These are phyloP conservation scores for Drosophila parvula DNA, from an alignment of 1,140 invertebrate species.

Conservation along the genomic window DNA sequence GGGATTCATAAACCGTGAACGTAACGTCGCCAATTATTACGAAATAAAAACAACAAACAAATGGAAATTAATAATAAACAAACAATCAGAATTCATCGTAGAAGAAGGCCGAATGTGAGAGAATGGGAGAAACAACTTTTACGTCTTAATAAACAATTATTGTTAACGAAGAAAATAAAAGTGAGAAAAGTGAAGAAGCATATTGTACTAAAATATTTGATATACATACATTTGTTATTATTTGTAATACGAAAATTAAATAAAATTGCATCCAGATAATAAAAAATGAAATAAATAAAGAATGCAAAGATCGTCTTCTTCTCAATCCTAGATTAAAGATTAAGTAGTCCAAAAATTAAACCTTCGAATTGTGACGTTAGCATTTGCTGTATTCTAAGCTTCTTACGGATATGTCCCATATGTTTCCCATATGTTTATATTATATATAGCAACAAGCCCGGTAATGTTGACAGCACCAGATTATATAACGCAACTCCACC, in stretches of 20 bases:
- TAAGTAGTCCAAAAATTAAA: background rate
- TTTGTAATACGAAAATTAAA: conserved; percentile 82
- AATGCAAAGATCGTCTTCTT: conserved; percentile 54
- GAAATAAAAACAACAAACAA: conserved; percentile 54
- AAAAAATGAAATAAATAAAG: conserved; percentile 70
- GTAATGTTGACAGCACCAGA: too few relatives aligned
- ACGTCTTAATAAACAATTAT: conserved; percentile 79
- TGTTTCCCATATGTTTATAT: too few relatives aligned
- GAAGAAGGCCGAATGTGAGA: conserved; percentile 37
- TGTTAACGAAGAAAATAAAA: conserved; percentile 75
- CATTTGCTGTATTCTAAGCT: too few relatives aligned
- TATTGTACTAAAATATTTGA: conserved; percentile 83
- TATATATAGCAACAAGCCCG: too few relatives aligned
- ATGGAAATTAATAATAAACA: conserved; percentile 41
- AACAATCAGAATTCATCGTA: conserved; percentile 50
- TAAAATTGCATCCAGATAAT: conserved; percentile 83
- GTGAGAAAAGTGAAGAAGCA: conserved; percentile 60
- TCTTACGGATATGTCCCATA: too few relatives aligned
- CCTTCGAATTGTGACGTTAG: too few relatives aligned
- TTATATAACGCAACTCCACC: too few relatives aligned
- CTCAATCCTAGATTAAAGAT: conserved; percentile 36
- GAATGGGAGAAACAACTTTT: conserved; percentile 65
- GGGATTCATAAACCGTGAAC: conserved; percentile 69
- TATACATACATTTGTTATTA: conserved; percentile 82
- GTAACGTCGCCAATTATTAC: conserved; percentile 80